phyloP scores from a whole-genome alignment of 2,888 invertebrate genomes.

The Neoscelio sp. region DNA sequence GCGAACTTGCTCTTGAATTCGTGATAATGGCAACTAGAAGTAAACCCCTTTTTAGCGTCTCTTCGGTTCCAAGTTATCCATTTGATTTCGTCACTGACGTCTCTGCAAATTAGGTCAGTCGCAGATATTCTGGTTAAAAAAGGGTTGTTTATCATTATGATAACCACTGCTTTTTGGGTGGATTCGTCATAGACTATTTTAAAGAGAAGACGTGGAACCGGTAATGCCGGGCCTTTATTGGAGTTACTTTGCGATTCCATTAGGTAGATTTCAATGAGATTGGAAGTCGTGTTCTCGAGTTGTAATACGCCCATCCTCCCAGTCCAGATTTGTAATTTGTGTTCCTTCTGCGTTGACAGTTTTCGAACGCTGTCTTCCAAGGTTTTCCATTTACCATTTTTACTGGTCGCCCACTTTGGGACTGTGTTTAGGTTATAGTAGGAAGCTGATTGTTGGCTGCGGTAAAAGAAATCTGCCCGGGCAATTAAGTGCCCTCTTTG shows the following conservation, averaged over 20 bases:
- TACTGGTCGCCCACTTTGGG: slow-evolving; percentile 49
- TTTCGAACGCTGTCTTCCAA: slow-evolving; percentile 20
- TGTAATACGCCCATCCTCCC: slow-evolving; percentile 11
- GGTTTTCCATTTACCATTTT: slow-evolving; percentile 37
- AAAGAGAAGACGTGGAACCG: slow-evolving; percentile 26
- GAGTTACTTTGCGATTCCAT: neutral
- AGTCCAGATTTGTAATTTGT: slow-evolving; percentile 23
- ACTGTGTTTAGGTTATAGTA: slow-evolving; percentile 37
- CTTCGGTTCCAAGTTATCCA: too few species aligned
- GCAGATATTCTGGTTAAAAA: too few species aligned
- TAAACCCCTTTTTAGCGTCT: too few species aligned
- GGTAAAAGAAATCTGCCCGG: slow-evolving; percentile 41
- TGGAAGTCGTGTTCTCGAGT: neutral
- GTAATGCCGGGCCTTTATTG: too few species aligned
- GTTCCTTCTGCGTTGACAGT: neutral
- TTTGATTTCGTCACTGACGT: neutral
- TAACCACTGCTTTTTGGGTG: slow-evolving; percentile 8
- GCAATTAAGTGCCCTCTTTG: slow-evolving; percentile 45
- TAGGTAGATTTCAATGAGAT: too few species aligned
- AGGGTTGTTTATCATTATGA: slow-evolving; percentile 46
- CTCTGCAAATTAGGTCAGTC: slow-evolving; percentile 20
- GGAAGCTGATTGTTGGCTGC: slow-evolving; percentile 26
- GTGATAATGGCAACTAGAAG: too few species aligned
- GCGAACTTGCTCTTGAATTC: too few species aligned
- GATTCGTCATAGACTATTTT: slow-evolving; percentile 28